A percentile compares a stretch with the other conserved stretches of the same genome.
These are phyloP conservation scores for Allophyes oxyacanthae DNA, from an alignment of 2,888 invertebrate species.

Conservation along the genomic window DNA sequence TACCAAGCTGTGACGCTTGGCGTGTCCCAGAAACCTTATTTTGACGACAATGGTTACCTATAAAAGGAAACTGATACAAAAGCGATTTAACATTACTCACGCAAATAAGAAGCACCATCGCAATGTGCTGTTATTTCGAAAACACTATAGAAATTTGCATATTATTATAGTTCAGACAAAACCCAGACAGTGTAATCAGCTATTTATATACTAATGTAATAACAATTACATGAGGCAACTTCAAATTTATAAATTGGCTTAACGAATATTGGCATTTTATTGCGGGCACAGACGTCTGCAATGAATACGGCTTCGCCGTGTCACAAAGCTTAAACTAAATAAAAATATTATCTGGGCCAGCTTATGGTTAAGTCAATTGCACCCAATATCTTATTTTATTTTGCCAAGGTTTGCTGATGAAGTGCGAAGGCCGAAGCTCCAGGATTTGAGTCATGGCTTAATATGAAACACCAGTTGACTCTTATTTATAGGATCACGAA, in stretches of 20 bases:
- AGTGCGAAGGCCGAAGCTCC: slow-evolving; percentile 26
- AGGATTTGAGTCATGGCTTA: slow-evolving; percentile 34
- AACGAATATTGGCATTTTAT: slow-evolving; percentile 64
- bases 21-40: too few species aligned
- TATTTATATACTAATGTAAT: slow-evolving; percentile 12
- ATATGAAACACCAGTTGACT: slow-evolving; percentile 41
- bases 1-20: too few species aligned
- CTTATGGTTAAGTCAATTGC: slow-evolving; percentile 58
- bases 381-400: slow-evolving; percentile 46
- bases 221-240: slow-evolving; percentile 14
- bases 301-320: slow-evolving; percentile 58
- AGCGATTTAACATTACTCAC: too few species aligned
- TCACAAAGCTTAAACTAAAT: slow-evolving; percentile 41
- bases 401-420: slow-evolving; percentile 48
- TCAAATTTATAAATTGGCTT: slow-evolving; percentile 48
- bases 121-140: too few species aligned
- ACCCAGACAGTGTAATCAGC: slow-evolving; percentile 5
- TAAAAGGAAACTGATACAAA: too few species aligned
- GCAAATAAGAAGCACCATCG: too few species aligned
- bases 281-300: slow-evolving; percentile 52
- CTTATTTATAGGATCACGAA: slow-evolving; percentile 39
- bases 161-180: neutral
- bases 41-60: too few species aligned
- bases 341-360: slow-evolving; percentile 48
- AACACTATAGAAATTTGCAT: too few species aligned